Percentiles rank a stretch among this genome's conserved stretches.
Evolutionary conservation across 2,797 vertebrate species (phyloP).

Genomic region (Acipenser transmontanus): DNA sequence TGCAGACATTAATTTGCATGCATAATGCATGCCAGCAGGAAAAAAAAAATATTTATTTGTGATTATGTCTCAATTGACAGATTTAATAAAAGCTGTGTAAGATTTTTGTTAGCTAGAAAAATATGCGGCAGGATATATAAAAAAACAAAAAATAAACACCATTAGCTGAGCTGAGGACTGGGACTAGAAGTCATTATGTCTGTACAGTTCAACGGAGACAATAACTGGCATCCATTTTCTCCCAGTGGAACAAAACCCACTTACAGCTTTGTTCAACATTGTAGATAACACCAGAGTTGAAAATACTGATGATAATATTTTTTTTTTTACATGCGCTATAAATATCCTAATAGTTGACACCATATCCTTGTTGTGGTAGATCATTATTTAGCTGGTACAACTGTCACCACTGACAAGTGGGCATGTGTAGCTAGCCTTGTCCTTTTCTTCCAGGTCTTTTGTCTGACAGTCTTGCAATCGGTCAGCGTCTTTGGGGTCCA

Average conservation of each 20-base stretch:
- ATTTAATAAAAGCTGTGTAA: slow-evolving; percentile 2
- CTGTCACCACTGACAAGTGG: too few relatives aligned
- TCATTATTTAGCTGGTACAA: too few relatives aligned
- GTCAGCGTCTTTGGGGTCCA: too few relatives aligned
- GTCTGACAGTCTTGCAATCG: too few relatives aligned
- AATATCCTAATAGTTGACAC: too few relatives aligned
- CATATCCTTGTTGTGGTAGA: too few relatives aligned
- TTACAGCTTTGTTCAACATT: background rate
- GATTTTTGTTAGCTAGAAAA: background rate
- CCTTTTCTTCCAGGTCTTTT: too few relatives aligned
- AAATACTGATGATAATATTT: too few relatives aligned
- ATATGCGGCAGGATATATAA: background rate
- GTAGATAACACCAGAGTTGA: background rate
- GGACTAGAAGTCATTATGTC: slow-evolving; percentile 1
- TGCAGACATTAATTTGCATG: background rate
- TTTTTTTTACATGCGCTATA: too few relatives aligned
- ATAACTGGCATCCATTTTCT: background rate
- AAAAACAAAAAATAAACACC: background rate
- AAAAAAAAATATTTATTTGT: background rate
- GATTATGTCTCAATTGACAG: slow-evolving; percentile 5
- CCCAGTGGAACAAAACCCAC: background rate
- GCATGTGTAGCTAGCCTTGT: too few relatives aligned
- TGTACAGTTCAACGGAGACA: background rate
- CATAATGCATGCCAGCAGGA: slow-evolving; percentile 4
- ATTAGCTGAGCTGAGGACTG: background rate